Base-by-base conservation (phyloP, 2,797 vertebrate genomes). In the Onychomys torridus region DNA sequence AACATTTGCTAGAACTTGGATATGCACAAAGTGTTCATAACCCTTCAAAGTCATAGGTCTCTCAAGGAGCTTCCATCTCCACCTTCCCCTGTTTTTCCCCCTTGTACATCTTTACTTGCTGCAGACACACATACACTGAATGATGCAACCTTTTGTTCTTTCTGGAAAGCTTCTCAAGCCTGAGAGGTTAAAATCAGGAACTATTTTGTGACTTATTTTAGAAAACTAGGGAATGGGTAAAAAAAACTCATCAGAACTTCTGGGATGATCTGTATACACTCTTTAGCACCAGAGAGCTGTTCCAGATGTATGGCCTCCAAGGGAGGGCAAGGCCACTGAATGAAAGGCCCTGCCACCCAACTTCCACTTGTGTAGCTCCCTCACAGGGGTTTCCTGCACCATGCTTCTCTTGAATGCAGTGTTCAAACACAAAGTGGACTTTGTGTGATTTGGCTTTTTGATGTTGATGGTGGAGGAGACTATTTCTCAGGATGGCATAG, bases 341-440 rank as follows among this genome's bases (percentile, higher is more conserved):
- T 5, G 4, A 86, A 63, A 59, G 4, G 10, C 8, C 6, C 3
- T 19, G 0, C 6, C 16, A 5, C 8, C 2, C 19, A 0, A 0
- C 21, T 13, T 25, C 16, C 16, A 6, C 11, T 17, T 21, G 49
- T 34, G 46, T 16, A 88, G 17, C 21, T 5, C 12, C 3, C 57
- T 78, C n/a, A 23, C 5, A 63, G 11, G 14, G 2, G 2, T 27
- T 12, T 21, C 10, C 43, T 73, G 29, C 4, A 59, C 34, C 10
- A 46, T 52, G 10, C 21, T 52, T 52, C 59, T 69, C 3, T 83
- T 89, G 37, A 73, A 73, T 59, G 21, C 17, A 55, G 43, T 73
- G 32, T 46, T 43, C 1, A 34, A 76, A 79, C 21, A 16, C n/a
- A 40, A n/a, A 8, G 0, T 67, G 25, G 1, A 21, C 43, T 49